A percentile compares a stretch with the other conserved stretches of the same genome.
phyloP scores from a whole-genome alignment of 2,888 invertebrate species.

The Cheilosia variabilis region DNA sequence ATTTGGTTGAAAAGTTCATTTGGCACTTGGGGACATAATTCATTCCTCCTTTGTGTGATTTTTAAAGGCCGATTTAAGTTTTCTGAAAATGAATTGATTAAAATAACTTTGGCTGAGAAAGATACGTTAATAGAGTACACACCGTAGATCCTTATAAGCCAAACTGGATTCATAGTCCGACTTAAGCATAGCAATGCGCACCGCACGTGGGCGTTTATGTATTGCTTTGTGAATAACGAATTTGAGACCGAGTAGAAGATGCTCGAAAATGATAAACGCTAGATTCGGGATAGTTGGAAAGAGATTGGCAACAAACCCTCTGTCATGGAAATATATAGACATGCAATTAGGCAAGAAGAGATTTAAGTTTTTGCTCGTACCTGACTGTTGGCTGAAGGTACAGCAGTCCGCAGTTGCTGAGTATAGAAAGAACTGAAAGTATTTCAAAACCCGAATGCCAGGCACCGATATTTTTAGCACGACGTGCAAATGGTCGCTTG shows the following conservation, averaged over 20 bases:
- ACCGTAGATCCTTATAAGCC: conserved; percentile 85
- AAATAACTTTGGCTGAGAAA: conserved; percentile 3
- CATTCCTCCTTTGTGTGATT: conserved; percentile 77
- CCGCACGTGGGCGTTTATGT: conserved; percentile 89
- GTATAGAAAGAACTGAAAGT: conserved; percentile 87
- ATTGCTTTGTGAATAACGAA: conserved; percentile 88
- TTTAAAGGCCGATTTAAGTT: conserved; percentile 80
- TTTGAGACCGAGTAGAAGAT: conserved; percentile 87
- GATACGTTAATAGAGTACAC: conserved; percentile 2
- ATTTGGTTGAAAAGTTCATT: background rate
- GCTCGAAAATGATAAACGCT: conserved; percentile 88
- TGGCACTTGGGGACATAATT: conserved; percentile 17
- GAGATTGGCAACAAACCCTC: conserved; percentile 80
- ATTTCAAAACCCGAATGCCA: conserved; percentile 87
- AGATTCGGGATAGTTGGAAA: conserved; percentile 81
- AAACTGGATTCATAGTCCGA: conserved; percentile 87
- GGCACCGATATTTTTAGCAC: conserved; percentile 89
- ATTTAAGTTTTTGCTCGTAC: conserved; percentile 74
- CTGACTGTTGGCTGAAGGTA: conserved; percentile 88
- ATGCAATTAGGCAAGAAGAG: background rate
- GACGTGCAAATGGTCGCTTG: conserved; percentile 87
- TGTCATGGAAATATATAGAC: conserved; percentile 67
- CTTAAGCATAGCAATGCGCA: conserved; percentile 86
- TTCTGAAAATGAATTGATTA: conserved; percentile 76
- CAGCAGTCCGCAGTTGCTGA: conserved; percentile 90